Conservation (phyloP, 1,140 invertebrate species). For the Brachionus plicatilis region DNA sequence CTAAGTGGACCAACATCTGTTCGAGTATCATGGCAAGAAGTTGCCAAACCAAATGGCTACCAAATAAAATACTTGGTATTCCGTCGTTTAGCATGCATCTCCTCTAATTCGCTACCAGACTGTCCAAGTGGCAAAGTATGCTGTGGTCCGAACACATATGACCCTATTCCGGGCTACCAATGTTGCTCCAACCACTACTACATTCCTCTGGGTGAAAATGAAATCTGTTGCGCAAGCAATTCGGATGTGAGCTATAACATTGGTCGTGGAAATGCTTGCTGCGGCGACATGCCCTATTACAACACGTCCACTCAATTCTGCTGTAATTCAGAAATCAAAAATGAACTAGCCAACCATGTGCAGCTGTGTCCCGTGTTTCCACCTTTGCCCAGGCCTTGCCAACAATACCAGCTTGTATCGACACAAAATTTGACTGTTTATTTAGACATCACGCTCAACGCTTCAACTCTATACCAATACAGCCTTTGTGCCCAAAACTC, state of each 20-base stretch:
- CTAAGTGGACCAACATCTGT: background rate
- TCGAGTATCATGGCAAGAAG: background rate
- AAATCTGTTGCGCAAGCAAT: background rate
- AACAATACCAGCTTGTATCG: background rate
- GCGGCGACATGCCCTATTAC: background rate
- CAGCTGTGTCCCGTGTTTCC: background rate
- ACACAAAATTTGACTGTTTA: background rate
- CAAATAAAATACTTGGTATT: background rate
- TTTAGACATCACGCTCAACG: background rate
- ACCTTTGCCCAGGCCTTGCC: background rate
- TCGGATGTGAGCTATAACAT: background rate
- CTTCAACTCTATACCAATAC: background rate
- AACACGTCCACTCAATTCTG: background rate
- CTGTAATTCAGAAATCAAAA: background rate
- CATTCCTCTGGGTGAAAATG: background rate
- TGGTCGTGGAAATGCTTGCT: background rate
- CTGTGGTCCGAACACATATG: background rate
- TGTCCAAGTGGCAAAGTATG: background rate
- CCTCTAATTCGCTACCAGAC: background rate
- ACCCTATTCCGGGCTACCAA: background rate
- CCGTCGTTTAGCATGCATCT: background rate
- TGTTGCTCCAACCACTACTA: slow-evolving; percentile 5
- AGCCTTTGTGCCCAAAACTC: background rate
- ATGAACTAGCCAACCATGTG: background rate
- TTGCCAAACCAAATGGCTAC: background rate